Conservation (phyloP, 2,113 vertebrate species). For the Pollachius pollachius region DNA sequence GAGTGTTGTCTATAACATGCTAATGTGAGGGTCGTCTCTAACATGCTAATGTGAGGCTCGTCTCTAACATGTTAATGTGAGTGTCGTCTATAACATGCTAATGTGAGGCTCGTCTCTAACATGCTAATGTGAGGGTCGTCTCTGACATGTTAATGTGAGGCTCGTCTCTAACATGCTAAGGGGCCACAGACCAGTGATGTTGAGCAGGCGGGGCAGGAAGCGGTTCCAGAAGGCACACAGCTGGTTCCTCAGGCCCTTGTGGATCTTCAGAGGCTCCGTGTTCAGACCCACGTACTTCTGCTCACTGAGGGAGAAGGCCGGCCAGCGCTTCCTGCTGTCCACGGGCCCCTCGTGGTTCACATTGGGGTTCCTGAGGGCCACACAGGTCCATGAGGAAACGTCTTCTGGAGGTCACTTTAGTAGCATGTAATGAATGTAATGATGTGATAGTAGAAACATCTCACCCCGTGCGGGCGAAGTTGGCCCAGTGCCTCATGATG, state of each 20-base stretch:
- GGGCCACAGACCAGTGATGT: slow-evolving; percentile 80
- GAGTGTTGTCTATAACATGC: no score
- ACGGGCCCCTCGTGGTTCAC: slow-evolving; percentile 74
- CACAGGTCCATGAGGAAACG: background rate
- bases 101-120: no score
- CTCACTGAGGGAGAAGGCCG: slow-evolving; percentile 74
- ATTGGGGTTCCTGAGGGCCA: slow-evolving; percentile 77
- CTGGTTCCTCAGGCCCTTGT: slow-evolving; percentile 83
- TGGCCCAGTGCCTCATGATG: slow-evolving; percentile 92
- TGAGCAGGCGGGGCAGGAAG: slow-evolving; percentile 88
- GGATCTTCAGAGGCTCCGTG: slow-evolving; percentile 73
- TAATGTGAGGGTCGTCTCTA: no score
- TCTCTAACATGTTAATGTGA: no score
- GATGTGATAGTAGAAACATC: background rate
- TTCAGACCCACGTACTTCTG: slow-evolving; percentile 83
- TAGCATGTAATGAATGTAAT: no score
- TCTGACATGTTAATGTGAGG: no score
- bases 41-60: no score
- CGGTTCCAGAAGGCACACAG: slow-evolving; percentile 90
- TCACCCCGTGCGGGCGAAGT: slow-evolving; percentile 84
- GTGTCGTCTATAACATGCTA: no score
- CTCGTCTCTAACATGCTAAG: no score
- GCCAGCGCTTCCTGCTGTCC: slow-evolving; percentile 75
- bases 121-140: no score
- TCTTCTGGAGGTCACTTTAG: no score